Evolutionary conservation across 2,888 invertebrate genomes (phyloP).

Genomic region (Xanthia icteritia): DNA sequence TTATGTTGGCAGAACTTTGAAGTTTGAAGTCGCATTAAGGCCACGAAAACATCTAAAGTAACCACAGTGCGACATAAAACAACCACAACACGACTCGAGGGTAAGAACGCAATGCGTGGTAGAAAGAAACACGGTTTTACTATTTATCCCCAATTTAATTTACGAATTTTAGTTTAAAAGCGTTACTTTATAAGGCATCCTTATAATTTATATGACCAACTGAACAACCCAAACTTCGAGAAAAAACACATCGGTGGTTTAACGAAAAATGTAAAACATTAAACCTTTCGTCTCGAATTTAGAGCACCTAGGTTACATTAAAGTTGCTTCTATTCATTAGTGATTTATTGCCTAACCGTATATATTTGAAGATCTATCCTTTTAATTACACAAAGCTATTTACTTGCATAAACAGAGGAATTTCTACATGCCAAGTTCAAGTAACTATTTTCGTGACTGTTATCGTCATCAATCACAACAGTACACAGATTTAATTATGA

Average conservation of each 20-base stretch:
- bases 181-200: not conserved
- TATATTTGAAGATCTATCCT: not conserved
- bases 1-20: constrained; percentile 54
- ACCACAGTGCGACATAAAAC: constrained; percentile 49
- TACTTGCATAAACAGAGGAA: not conserved
- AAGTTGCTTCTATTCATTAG: not conserved
- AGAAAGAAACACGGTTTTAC: constrained; percentile 21
- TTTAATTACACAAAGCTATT: not conserved
- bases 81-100: constrained; percentile 53
- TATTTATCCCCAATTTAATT: not conserved
- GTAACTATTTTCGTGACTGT: not conserved
- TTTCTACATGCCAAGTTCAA: not conserved
- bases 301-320: not conserved
- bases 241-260: not conserved
- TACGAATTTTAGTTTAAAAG: not conserved
- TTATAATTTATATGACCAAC: not conserved
- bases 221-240: not conserved
- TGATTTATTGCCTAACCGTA: not conserved
- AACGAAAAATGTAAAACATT: not conserved
- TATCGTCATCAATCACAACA: constrained; percentile 7
- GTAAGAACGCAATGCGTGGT: constrained; percentile 53
- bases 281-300: not conserved
- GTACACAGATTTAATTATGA: constrained; percentile 1
- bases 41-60: constrained; percentile 33
- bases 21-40: constrained; percentile 58